phyloP scores from a whole-genome alignment of 2,113 vertebrate species.

The Cricetomys ansorgei region DNA sequence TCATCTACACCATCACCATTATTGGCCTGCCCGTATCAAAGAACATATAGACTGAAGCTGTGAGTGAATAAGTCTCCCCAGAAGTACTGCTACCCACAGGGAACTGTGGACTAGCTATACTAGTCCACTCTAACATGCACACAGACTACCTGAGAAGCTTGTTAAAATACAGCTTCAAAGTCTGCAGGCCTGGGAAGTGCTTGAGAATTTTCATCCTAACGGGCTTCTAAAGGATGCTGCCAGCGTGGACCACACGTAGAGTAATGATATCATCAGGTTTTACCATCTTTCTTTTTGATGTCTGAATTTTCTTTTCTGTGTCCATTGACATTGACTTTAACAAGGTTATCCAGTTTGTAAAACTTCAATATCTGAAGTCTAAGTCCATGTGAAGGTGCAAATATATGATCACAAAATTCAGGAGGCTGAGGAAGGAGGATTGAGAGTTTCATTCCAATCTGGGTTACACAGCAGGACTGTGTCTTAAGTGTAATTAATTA shows the following conservation, averaged over 20 bases:
- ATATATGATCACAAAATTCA: neutral
- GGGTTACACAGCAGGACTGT: neutral
- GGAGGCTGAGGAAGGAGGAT: neutral
- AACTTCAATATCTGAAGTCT: neutral
- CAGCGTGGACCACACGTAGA: neutral
- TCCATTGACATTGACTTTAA: neutral
- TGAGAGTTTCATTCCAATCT: neutral
- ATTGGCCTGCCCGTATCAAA: neutral
- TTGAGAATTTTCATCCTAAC: neutral
- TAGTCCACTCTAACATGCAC: neutral
- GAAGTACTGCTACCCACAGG: neutral
- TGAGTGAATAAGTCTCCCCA: neutral
- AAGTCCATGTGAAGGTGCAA: neutral
- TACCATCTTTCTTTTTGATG: neutral
- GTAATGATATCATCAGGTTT: neutral
- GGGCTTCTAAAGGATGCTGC: neutral
- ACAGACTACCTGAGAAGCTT: neutral
- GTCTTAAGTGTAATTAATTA: neutral
- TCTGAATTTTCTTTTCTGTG: neutral
- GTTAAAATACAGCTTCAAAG: neutral
- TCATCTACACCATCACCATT: too few species aligned
- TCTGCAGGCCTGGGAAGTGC: neutral
- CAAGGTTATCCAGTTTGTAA: neutral
- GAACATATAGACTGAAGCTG: neutral
- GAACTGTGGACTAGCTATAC: neutral